These are phyloP conservation scores for Montifringilla adamsi DNA, from an alignment of 2,113 vertebrate genomes.

Conservation along the genomic window DNA sequence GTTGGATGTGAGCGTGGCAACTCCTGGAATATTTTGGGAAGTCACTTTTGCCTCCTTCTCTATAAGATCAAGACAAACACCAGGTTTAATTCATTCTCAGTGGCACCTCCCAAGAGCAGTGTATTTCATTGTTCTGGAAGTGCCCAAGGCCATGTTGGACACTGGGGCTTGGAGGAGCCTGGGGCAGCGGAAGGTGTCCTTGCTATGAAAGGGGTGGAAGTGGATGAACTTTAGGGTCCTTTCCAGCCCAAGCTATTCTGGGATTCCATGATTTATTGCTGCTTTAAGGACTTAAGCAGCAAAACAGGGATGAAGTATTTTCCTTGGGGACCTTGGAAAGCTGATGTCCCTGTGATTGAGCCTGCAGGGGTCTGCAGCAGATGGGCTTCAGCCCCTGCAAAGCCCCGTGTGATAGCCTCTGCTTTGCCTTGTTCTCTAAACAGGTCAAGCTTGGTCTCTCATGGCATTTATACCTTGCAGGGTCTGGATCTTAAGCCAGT, in stretches of 20 bases:
- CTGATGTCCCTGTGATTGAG: neutral
- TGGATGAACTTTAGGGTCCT: neutral
- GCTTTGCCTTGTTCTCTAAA: neutral
- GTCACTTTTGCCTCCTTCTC: neutral
- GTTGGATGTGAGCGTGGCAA: neutral
- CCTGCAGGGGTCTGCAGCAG: neutral
- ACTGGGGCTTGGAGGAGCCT: neutral
- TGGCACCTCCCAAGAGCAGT: neutral
- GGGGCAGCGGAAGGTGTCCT: neutral
- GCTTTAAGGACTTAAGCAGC: accelerated
- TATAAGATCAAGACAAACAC: neutral
- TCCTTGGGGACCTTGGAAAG: neutral
- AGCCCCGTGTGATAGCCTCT: neutral
- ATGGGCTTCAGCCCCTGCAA: neutral
- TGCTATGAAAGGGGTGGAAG: neutral
- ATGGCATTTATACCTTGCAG: neutral
- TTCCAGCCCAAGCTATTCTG: neutral
- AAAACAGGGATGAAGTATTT: neutral
- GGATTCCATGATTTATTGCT: neutral
- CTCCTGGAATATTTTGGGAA: neutral
- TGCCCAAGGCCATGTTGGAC: neutral
- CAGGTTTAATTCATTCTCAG: neutral
- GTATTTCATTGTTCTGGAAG: neutral
- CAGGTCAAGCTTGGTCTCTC: neutral
- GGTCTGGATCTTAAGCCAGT: neutral